Base-by-base conservation (phyloP, 2,797 vertebrate genomes). In the Merluccius polli region DNA sequence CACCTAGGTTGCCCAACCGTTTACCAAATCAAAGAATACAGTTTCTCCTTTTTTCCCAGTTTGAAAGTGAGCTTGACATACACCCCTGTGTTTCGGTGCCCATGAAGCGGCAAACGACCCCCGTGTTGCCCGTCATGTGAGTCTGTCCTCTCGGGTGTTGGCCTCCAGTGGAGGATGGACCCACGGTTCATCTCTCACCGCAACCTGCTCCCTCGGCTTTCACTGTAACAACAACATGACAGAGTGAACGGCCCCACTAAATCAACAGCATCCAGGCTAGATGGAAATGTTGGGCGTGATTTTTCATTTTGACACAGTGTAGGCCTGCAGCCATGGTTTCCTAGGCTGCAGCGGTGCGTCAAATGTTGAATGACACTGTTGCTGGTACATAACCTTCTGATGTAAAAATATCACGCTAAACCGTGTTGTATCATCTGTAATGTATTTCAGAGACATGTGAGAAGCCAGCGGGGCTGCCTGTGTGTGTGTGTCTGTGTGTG, bases 81-180 rank as follows among this genome's bases (percentile, higher is more conserved):
- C n/a, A 59, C 73, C 21, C 27, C 36, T 30, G 29, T 41, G 0
- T 12, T 13, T n/a, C 33, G 31, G 21, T 27, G 44, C 21, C 35
- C 16, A 36, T 71, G 9, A 35, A 38, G 70, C 70, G 63, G 11
- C 78, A 59, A 75, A 73, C 67, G 32, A n/a, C 70, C 68, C 71
- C 44, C 15, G 52, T 74, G 75, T 44, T 78, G 79, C 68, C 48
- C 44, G 52, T 82, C 79, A 44, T 75, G 63, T 79, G 74, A 81
- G 75, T 73, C 65, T 73, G 35, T 76, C 73, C 27, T 52, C 18
- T 69, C 13, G 27, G 59, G 36, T 69, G 31, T n/a, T 52, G 9
- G 38, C 30, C 72, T 52, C 31, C 59, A 63, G n/a, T 27, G 3
- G 52, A n/a, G 30, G 32, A 33, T 36, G 11, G 3, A 12, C 16